A percentile compares a stretch with the other conserved stretches of the same genome.
Conservation (phyloP, 2,797 vertebrate genomes). For the Hoplostethus atlanticus region DNA sequence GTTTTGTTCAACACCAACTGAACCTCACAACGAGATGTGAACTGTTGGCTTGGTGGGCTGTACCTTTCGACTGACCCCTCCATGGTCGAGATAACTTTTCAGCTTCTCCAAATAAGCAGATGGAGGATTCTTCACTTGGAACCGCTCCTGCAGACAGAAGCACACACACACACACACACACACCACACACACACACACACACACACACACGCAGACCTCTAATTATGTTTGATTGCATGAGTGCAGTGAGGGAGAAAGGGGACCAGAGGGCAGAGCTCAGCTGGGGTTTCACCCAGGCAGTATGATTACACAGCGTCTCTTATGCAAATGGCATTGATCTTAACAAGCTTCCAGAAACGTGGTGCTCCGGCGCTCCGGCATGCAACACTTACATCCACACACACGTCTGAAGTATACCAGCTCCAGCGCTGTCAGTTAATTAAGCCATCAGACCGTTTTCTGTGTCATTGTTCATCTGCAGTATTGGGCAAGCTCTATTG, state of each 20-base stretch:
- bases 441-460: not conserved
- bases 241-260: slow-evolving; percentile 11
- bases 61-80: slow-evolving; percentile 92
- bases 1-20: not conserved
- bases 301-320: slow-evolving; percentile 40
- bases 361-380: not conserved
- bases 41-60: slow-evolving; percentile 1
- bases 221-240: slow-evolving; percentile 40
- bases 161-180: slow-evolving; percentile 18
- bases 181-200: slow-evolving; percentile 31
- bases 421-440: not conserved
- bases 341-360: slow-evolving; percentile 16
- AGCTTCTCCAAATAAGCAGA: slow-evolving; percentile 94
- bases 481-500: not conserved
- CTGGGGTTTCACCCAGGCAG: not conserved
- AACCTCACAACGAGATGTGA: not conserved
- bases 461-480: not conserved
- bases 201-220: slow-evolving; percentile 20
- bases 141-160: slow-evolving; percentile 87
- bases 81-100: slow-evolving; percentile 89
- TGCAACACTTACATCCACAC: not conserved
- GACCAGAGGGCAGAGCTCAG: slow-evolving; percentile 27
- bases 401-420: not conserved
- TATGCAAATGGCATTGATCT: slow-evolving; percentile 42
- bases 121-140: slow-evolving; percentile 95